phyloP scores from a whole-genome alignment of 2,113 vertebrate genomes.

The Thermophis baileyi region DNA sequence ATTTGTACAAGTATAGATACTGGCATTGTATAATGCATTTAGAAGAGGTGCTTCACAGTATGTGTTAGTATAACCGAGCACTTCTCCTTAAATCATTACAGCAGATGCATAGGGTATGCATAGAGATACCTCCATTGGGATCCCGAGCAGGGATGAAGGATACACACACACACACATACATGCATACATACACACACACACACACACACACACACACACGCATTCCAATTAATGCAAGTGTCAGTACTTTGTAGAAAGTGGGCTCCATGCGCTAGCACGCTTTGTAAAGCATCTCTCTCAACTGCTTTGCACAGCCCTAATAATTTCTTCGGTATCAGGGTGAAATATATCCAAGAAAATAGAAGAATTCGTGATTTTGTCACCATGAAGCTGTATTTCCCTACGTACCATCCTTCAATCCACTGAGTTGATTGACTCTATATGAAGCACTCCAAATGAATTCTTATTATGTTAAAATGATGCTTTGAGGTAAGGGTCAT shows the following conservation, averaged over 20 bases:
- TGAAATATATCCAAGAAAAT: background rate
- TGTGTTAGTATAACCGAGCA: background rate
- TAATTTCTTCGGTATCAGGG: background rate
- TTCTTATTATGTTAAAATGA: background rate
- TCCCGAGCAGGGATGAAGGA: background rate
- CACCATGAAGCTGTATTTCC: background rate
- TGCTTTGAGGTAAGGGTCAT: background rate
- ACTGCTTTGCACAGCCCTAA: background rate
- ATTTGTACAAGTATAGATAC: background rate
- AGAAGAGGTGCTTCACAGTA: background rate
- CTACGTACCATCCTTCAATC: background rate
- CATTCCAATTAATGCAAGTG: background rate
- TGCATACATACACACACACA: too few relatives aligned
- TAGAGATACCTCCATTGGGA: background rate
- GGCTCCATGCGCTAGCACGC: background rate
- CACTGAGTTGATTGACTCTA: background rate
- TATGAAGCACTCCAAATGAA: background rate
- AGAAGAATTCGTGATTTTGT: background rate
- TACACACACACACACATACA: background rate
- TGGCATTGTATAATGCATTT: background rate
- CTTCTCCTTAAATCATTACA: background rate
- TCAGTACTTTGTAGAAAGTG: background rate
- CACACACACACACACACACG: background rate
- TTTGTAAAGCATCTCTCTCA: background rate
- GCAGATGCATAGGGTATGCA: background rate